Evolutionary conservation across 2,888 invertebrate genomes (phyloP).

Genomic region (Steinernema carpocapsae): DNA sequence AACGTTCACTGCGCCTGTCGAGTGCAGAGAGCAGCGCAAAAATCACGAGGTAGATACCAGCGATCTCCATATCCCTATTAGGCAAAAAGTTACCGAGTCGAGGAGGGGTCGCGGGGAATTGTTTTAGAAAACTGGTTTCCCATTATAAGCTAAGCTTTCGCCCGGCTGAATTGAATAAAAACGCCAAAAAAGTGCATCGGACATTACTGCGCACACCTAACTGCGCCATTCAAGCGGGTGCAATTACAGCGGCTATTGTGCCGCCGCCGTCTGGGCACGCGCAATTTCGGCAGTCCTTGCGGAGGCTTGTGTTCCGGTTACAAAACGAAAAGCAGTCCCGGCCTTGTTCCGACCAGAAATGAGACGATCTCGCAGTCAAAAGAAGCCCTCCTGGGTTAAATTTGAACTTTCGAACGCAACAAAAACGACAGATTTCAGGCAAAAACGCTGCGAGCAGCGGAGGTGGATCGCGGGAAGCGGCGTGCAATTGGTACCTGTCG

Average conservation of each 20-base stretch:
- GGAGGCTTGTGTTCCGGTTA: too few relatives aligned
- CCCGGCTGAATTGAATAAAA: constrained; percentile 8
- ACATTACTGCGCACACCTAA: constrained; percentile 16
- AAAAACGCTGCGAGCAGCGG: background rate
- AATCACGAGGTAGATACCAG: constrained; percentile 3
- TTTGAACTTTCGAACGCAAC: too few relatives aligned
- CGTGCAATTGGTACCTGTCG: background rate
- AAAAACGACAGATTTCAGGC: background rate
- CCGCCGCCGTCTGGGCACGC: too few relatives aligned
- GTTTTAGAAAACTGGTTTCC: constrained; percentile 14
- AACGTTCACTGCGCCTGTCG: constrained; percentile 4
- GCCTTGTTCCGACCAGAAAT: too few relatives aligned
- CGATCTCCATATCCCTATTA: constrained; percentile 8
- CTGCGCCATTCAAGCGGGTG: background rate
- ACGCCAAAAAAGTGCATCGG: constrained; percentile 28
- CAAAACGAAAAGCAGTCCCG: too few relatives aligned
- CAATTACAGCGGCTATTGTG: too few relatives aligned
- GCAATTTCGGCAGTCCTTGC: too few relatives aligned
- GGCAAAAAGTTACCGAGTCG: constrained; percentile 13
- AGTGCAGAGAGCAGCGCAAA: background rate
- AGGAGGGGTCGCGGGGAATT: background rate
- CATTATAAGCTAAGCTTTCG: constrained; percentile 11
- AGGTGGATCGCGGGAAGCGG: background rate
- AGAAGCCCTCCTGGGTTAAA: too few relatives aligned
- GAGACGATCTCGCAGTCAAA: too few relatives aligned